phyloP scores from a whole-genome alignment of 2,797 vertebrate species.

The Mus minutoides region DNA sequence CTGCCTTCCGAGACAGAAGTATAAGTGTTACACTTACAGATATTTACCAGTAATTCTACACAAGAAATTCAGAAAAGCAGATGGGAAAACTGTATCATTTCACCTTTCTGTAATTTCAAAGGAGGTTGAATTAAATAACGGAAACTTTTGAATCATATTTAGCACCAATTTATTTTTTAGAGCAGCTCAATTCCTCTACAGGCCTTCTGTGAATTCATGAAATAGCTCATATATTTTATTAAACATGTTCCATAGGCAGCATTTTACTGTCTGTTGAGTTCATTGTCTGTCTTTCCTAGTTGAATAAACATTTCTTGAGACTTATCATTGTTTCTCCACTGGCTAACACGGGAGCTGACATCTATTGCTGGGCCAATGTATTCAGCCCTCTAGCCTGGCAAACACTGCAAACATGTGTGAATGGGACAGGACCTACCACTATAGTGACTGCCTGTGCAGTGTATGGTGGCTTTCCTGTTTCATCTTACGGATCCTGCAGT shows the following conservation, averaged over 20 bases:
- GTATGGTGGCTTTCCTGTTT: background rate
- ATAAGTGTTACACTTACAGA: constrained; percentile 82
- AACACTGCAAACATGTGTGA: background rate
- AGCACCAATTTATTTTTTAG: constrained; percentile 33
- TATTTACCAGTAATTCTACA: constrained; percentile 83
- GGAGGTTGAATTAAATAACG: constrained; percentile 31
- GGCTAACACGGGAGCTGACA: background rate
- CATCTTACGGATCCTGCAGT: background rate
- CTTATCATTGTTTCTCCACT: background rate
- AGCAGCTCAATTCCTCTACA: background rate
- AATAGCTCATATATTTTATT: constrained; percentile 22
- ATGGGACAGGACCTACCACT: background rate
- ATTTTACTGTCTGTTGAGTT: background rate
- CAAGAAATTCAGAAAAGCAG: constrained; percentile 34
- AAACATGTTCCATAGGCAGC: background rate
- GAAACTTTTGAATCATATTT: constrained; percentile 38
- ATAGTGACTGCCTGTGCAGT: background rate
- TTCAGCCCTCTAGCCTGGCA: background rate
- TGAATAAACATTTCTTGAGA: constrained; percentile 27
- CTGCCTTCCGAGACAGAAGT: constrained; percentile 83
- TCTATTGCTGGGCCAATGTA: background rate
- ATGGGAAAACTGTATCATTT: constrained; percentile 34
- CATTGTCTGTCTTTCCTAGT: constrained; percentile 25
- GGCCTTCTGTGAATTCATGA: constrained; percentile 17
- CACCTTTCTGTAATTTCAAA: background rate